Base-by-base conservation (phyloP, 1,140 invertebrate species). In the Periplaneta americana region DNA sequence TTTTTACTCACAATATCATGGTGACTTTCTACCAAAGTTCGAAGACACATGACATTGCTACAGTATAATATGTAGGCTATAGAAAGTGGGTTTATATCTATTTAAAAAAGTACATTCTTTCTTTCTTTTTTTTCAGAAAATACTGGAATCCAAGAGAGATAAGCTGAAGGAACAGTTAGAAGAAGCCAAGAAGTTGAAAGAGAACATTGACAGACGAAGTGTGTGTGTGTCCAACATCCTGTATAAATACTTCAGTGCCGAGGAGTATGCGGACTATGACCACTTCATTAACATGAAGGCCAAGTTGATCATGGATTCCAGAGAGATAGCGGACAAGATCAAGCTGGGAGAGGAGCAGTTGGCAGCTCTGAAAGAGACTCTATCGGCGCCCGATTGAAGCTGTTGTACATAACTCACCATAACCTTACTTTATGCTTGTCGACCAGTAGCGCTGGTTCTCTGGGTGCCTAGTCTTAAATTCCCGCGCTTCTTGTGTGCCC, bases 281-380 rank as follows among this genome's bases (percentile, higher is more conserved):
- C 94, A 96, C 86, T 97, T 96, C 87, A 95, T 97, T 84, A 95
- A 95, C 85, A 97, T 96, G 95, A 97, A 97, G 90, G 94, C 95
- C n/a, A 96, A 96, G 89, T 88, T 97, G 75, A 93, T 96, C 84
- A 94, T 97, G 86, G 96, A 97, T 86, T 91, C 93, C 80, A 91
- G 95, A 84, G 95, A 97, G 86, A 93, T 97, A 82, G 93, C 95
- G 83, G 96, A 97, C 86, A 96, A 96, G 88, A 96, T 98, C 82
- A 95, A 95, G 86, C 90, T 96, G 75, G 95, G 95, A 37, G 95
- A 96, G 87, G 95, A 97, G 88, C 96, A 97, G 88, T 89, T 97
- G 83, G 87, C 90, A 82, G 94, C 94, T 79, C 89, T 96, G 57
- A 92, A 91, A 88, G 94, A 95, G 88, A 93, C 93, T 84, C 90